phyloP scores from a whole-genome alignment of 2,888 invertebrate species.

The Lucinisca nassula region DNA sequence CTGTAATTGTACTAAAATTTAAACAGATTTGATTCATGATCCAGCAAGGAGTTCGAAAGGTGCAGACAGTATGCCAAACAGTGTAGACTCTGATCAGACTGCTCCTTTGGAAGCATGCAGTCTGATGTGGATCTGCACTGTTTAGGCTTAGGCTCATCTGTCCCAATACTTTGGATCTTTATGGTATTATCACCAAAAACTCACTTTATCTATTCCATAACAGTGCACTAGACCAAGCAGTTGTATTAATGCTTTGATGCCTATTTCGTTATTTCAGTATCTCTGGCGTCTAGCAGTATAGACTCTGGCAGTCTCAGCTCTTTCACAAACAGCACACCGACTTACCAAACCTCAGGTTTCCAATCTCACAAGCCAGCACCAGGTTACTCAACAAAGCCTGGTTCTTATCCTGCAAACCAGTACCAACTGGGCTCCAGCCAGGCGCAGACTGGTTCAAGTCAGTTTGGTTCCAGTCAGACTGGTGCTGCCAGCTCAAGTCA shows the following conservation, averaged over 20 bases:
- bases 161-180: no score
- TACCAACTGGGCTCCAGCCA: conserved; percentile 72
- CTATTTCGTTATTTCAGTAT: conserved; percentile 58
- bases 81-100: no score
- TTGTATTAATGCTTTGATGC: background rate
- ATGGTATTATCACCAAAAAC: no score
- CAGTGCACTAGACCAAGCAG: no score
- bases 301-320: conserved; percentile 57
- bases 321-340: conserved; percentile 53
- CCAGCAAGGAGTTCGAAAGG: no score
- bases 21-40: no score
- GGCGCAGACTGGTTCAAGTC: conserved; percentile 74
- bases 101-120: no score
- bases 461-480: conserved; percentile 38
- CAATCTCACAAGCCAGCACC: conserved; percentile 73
- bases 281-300: conserved; percentile 64
- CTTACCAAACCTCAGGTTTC: conserved; percentile 68
- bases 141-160: no score
- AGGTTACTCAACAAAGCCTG: conserved; percentile 69
- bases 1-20: no score
- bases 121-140: no score
- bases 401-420: conserved; percentile 69
- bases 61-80: no score
- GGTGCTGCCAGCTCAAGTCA: conserved; percentile 44
- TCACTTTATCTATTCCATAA: no score